phyloP scores from a whole-genome alignment of 64 coral and sea anemone genomes.

The Cladopsammia gracilis region DNA sequence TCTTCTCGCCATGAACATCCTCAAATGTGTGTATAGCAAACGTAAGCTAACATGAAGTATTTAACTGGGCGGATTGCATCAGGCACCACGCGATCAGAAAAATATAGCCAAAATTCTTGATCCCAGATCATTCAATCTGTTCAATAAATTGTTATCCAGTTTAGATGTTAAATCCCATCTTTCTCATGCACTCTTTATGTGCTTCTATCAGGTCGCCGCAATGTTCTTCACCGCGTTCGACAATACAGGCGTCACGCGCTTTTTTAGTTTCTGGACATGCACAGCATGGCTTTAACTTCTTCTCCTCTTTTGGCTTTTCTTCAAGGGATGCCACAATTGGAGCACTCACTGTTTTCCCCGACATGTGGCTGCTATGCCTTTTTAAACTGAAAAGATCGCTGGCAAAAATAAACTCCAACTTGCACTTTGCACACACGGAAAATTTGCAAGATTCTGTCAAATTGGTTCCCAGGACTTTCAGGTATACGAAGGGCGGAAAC shows the following conservation, averaged over 20 bases:
- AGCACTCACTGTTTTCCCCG: background rate
- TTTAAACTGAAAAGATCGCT: background rate
- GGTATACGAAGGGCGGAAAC: background rate
- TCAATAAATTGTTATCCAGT: background rate
- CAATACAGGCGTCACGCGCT: constrained; percentile 89
- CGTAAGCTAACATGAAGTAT: background rate
- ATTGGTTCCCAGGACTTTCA: background rate
- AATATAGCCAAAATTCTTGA: background rate
- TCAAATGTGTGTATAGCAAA: too few relatives aligned
- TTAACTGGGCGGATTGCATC: background rate
- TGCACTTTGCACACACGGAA: too few relatives aligned
- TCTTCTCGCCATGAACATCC: too few relatives aligned
- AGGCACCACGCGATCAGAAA: background rate
- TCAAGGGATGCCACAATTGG: constrained; percentile 24
- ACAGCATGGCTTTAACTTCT: constrained; percentile 91
- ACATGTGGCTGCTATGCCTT: background rate
- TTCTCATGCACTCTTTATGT: constrained; percentile 93
- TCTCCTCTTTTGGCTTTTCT: constrained; percentile 80
- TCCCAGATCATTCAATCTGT: too few relatives aligned
- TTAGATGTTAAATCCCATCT: constrained; percentile 96
- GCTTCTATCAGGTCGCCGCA: constrained; percentile 93
- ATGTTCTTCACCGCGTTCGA: constrained; percentile 91
- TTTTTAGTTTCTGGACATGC: constrained; percentile 99
- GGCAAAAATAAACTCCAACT: background rate
- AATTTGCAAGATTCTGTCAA: constrained; percentile 4